phyloP scores from a whole-genome alignment of 35 echinoderm and acorn worm species.

The Strongylocentrotus purpuratus region DNA sequence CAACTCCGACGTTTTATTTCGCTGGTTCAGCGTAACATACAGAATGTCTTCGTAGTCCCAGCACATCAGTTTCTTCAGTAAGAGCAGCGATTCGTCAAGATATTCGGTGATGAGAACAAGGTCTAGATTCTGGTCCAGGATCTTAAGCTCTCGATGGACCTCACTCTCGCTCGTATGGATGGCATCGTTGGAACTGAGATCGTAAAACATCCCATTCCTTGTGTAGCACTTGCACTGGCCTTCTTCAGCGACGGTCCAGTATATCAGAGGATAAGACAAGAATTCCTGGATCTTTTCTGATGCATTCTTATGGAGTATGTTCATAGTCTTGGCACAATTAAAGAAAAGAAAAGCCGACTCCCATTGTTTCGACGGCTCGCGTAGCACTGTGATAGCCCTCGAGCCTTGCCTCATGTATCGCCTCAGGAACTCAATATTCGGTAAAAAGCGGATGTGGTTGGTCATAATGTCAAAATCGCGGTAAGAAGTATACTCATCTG shows the following conservation, averaged over 20 bases:
- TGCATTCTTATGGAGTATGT: not conserved
- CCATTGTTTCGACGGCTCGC: not conserved
- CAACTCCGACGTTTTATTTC: not conserved
- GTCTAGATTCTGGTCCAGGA: slow-evolving; percentile 27
- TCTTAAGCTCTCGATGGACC: slow-evolving; percentile 5
- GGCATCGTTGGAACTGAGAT: not conserved
- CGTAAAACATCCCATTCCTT: slow-evolving; percentile 10
- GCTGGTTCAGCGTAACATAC: not conserved
- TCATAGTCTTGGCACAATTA: not conserved
- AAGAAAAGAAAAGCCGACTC: slow-evolving; percentile 15
- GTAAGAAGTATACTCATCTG: not conserved
- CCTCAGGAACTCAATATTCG: not conserved
- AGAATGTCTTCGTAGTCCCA: slow-evolving; percentile 53
- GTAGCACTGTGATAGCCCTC: not conserved
- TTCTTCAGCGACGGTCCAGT: not conserved
- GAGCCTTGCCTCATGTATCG: not conserved
- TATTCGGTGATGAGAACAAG: slow-evolving; percentile 56
- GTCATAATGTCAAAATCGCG: not conserved
- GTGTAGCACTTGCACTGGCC: not conserved
- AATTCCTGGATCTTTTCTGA: not conserved
- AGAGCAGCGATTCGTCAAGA: slow-evolving; percentile 54
- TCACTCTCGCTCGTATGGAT: not conserved
- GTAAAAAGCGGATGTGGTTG: not conserved
- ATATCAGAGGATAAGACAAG: not conserved
- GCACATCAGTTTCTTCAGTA: slow-evolving; percentile 59